phyloP scores from a whole-genome alignment of 64 coral and sea anemone genomes.

The Cladopsammia gracilis region DNA sequence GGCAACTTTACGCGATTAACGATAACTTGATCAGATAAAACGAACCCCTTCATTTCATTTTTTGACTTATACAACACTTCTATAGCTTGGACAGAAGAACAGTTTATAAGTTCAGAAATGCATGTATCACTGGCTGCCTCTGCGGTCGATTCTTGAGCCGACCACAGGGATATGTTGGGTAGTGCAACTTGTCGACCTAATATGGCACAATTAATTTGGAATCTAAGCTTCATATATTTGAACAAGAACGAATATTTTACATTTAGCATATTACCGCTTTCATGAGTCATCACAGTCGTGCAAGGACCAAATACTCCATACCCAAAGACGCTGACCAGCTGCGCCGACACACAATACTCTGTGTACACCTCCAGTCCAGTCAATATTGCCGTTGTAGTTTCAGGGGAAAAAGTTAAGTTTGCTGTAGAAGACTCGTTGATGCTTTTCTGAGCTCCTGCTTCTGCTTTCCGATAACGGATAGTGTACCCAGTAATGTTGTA shows the following conservation, averaged over 20 bases:
- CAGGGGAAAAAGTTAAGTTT: not conserved
- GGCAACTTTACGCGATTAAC: no score
- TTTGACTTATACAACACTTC: no score
- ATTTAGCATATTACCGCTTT: slow-evolving; percentile 22
- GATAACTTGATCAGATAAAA: no score
- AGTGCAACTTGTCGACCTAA: no score
- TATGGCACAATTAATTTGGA: no score
- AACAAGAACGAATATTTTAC: no score
- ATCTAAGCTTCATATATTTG: no score
- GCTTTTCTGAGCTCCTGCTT: not conserved
- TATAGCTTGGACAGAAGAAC: no score
- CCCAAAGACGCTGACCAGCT: not conserved
- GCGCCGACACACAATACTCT: slow-evolving; percentile 4
- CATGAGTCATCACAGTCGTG: not conserved
- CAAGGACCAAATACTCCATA: not conserved
- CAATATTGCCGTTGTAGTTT: not conserved
- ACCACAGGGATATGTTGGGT: no score
- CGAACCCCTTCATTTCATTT: no score
- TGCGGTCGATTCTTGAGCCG: not conserved
- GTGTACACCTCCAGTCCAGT: not conserved
- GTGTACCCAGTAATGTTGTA: not conserved
- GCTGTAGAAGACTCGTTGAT: not conserved
- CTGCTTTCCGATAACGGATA: not conserved
- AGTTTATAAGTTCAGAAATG: no score
- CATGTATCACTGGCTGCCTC: not conserved